Conservation (phyloP, 2,888 invertebrate species). For the Fissipunctia ypsillon region DNA sequence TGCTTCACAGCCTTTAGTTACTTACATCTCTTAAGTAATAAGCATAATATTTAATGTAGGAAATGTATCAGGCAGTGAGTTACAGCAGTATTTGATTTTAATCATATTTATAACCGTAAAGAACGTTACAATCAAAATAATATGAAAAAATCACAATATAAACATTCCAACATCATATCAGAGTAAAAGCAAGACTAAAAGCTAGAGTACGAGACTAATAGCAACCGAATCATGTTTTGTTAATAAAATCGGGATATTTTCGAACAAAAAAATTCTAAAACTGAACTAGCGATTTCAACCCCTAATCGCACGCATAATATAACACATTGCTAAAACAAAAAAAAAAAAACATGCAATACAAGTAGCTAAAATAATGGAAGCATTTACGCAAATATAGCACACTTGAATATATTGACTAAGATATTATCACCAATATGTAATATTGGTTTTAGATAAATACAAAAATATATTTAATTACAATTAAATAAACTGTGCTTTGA, state of each 20-base stretch:
- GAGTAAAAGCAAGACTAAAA: too few species aligned
- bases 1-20: slow-evolving; percentile 67
- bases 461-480: slow-evolving; percentile 23
- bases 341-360: slow-evolving; percentile 60
- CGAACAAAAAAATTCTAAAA: neutral
- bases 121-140: slow-evolving; percentile 8
- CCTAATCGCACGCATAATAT: slow-evolving; percentile 21
- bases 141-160: slow-evolving; percentile 13
- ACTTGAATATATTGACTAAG: slow-evolving; percentile 36
- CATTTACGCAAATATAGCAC: slow-evolving; percentile 39
- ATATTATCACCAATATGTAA: slow-evolving; percentile 21
- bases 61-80: slow-evolving; percentile 39
- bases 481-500: slow-evolving; percentile 17
- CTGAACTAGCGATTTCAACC: slow-evolving; percentile 5
- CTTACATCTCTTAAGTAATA: slow-evolving; percentile 53
- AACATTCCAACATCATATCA: slow-evolving; percentile 20
- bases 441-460: slow-evolving; percentile 28
- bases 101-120: slow-evolving; percentile 19
- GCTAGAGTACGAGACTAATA: too few species aligned
- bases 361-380: slow-evolving; percentile 48
- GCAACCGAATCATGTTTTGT: slow-evolving; percentile 13
- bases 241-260: slow-evolving; percentile 21
- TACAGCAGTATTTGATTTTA: slow-evolving; percentile 45
- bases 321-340: slow-evolving; percentile 34
- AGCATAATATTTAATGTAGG: slow-evolving; percentile 26